Evolutionary conservation across 2,797 vertebrate species (phyloP).

Genomic region (Pampus argenteus): DNA sequence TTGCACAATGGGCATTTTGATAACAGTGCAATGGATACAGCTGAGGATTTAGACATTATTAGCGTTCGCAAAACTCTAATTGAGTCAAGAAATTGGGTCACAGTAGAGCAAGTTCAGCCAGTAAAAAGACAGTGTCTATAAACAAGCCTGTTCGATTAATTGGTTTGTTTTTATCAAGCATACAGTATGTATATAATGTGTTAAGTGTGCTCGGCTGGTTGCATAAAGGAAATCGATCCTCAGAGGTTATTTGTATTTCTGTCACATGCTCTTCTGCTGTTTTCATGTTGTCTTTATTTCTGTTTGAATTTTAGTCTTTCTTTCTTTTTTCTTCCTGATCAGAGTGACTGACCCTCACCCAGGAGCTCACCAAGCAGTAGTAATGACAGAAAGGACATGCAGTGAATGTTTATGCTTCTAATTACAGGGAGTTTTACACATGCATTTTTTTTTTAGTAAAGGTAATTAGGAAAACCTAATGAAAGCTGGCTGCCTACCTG

Average conservation of each 20-base stretch:
- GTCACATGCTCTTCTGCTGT: background rate
- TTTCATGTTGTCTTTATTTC: background rate
- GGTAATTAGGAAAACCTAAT: background rate
- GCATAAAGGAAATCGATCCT: conserved; percentile 7
- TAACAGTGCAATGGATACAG: conserved; percentile 74
- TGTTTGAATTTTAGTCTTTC: background rate
- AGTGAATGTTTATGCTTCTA: background rate
- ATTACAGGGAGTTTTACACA: background rate
- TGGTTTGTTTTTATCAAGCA: conserved; percentile 14
- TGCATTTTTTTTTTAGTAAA: background rate
- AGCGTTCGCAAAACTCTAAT: conserved; percentile 51
- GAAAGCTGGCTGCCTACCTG: background rate
- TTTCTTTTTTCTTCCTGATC: background rate
- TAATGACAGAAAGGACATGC: background rate
- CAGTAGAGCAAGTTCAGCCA: conserved; percentile 49
- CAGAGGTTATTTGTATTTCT: background rate
- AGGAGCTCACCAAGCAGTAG: background rate
- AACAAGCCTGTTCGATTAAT: conserved; percentile 32
- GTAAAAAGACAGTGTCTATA: conserved; percentile 26
- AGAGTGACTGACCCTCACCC: background rate
- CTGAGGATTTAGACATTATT: conserved; percentile 67
- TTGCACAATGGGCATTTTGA: conserved; percentile 69
- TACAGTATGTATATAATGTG: background rate
- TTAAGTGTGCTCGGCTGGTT: background rate
- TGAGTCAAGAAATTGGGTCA: conserved; percentile 64